Base-by-base conservation (phyloP, 2,797 vertebrate species). In the Carapus acus region DNA sequence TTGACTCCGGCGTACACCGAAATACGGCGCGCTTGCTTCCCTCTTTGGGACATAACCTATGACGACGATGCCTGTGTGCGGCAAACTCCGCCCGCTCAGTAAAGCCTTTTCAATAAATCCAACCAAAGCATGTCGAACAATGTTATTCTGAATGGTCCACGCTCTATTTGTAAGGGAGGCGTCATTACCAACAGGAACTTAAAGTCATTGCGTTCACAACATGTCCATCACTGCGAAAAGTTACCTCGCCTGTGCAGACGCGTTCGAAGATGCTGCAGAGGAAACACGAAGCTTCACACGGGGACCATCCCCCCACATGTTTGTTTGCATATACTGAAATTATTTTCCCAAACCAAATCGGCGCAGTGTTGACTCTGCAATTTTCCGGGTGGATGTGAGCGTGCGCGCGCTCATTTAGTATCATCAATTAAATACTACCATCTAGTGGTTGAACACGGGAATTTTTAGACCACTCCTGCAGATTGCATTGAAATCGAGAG, bases 341-440 rank as follows among this genome's bases (percentile, higher is more conserved):
- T 54, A 2, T 4, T 29, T 51, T 3, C 24, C 6, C 41, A 38
- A 4, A 62, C 41, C 24, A 48, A 1, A 17, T 33, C 33, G 54
- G 24, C 34, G 7, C 8, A 36, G 34, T 15, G 13, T 15, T 1
- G 12, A 3, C 1, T 1, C 7, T 6, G 5, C n/a, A 16, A 2
- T 16, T n/a, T n/a, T 33, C 19, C 37, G 19, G 7, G 14, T 23
- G 2, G 1, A 15, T 34, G 29, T 29, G 7, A 18, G 45, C 27
- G 37, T 31, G 4, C 18, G 21, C 6, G 38, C n/a, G 23, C 1
- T 3, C 8, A 2, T 36, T 55, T 12, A n/a, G 4, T 39, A 64
- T 53, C 11, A 27, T 52, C 19, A 65, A 65, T 62, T 62, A 37
- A 73, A 76, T 73, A 7, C 65, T 77, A 23, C 73, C 83, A 81